Evolutionary conservation across 1,140 invertebrate genomes (phyloP), one percentile per base, ranked within the genome.

Genomic region (Diprion similis): DNA sequence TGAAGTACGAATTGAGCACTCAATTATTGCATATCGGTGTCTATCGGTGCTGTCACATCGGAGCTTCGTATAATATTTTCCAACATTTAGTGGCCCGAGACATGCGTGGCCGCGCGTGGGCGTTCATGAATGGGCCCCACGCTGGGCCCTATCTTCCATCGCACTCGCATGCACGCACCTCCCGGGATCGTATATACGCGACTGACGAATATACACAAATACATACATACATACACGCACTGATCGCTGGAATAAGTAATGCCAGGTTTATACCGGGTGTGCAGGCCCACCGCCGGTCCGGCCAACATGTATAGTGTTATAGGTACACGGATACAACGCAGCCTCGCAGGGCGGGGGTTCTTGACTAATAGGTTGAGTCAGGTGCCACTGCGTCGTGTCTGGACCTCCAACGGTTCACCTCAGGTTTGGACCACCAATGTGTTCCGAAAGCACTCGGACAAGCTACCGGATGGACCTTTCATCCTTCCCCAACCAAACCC

Each of bases 111-210:
- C 66, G 73, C 73, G 74, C 71, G 76, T 77, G 76, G 75, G 75
- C 74, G 75, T 79, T 77, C 70, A 73, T 72, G 75, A 76, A 78
- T 76, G 73, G 76, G 72, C 70, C 66, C 79, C 79, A 82, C 78
- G 79, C 77, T 81, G 78, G n/a, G 51, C n/a, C 51, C 11, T 59
- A 59, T 59, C 51, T 59, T 59, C 11, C 51, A 59, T 59, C 51
- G 11, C n/a, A 59, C 51, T 59, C 51, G 11, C 51, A 59, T 59
- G 51, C 51, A 59, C 73, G 74, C 51, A 71, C 72, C 70, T 70
- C 19, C 46, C 76, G 66, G 66, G 71, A 71, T 76, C 71, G 69
- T 71, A 48, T 46, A 66, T 69, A 65, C 69, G 68, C 71, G 66
- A 48, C 68, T n/a, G 18, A 66, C 18, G 67, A 37, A 18, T 69